Conservation (phyloP, 1,140 invertebrate genomes). For the Colletes latitarsis region DNA sequence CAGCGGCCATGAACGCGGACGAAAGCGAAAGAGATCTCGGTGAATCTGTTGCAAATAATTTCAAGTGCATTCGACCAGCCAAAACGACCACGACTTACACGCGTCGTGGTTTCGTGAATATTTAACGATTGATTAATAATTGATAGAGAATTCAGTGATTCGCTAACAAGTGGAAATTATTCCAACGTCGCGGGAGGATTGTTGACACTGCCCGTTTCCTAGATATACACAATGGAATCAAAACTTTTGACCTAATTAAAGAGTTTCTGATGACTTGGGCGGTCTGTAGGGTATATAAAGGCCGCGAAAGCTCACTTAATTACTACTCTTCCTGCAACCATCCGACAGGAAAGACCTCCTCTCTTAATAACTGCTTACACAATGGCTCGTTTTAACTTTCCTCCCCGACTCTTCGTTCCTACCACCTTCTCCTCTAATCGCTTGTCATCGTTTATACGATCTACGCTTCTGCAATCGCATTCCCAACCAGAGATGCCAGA, state of each 20-base stretch:
- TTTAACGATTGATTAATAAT: too few relatives aligned
- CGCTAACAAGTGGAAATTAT: neutral
- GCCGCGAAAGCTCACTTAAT: conserved; percentile 11
- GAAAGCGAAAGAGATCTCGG: neutral
- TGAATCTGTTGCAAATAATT: neutral
- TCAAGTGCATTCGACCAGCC: neutral
- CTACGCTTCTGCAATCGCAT: neutral
- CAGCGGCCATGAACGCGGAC: too few relatives aligned
- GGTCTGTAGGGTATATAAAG: neutral
- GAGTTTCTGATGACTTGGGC: neutral
- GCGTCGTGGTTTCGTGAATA: too few relatives aligned
- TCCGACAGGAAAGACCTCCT: neutral
- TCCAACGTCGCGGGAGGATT: neutral
- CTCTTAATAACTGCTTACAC: conserved; percentile 1
- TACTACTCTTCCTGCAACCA: neutral
- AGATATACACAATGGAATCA: neutral
- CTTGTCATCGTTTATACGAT: neutral
- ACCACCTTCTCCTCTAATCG: neutral
- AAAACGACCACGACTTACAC: too few relatives aligned
- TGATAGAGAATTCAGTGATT: too few relatives aligned
- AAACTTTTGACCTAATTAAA: conserved; percentile 37
- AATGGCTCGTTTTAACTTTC: conserved; percentile 9
- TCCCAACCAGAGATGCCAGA: too few relatives aligned
- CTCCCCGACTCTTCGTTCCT: neutral
- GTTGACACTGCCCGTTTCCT: neutral